Evolutionary conservation across 1,140 invertebrate genomes (phyloP), one percentile per base, ranked within the genome.

Genomic region (Sinonovacula constricta): DNA sequence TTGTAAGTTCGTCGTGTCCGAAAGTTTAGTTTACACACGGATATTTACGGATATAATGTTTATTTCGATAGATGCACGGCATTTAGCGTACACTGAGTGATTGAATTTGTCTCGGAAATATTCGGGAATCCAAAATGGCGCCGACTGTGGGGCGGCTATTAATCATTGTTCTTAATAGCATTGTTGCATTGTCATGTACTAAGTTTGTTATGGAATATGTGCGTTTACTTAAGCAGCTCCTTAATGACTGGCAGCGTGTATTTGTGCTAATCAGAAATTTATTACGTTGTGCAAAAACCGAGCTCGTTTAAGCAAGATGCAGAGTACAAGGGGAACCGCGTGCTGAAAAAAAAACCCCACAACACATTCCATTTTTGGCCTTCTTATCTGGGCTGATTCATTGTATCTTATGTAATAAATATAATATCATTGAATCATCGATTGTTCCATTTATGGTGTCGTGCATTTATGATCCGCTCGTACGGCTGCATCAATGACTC

Each of bases 41-140:
- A 76, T 76, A 26, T 67, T n/a, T 2, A 30, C 0, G 49, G 72
- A 67, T 76, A 67, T 76, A 14, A 4, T n/a, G 28, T 76, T 76
- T 45, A n/a, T 59, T 18, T 2, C n/a, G 15, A 12, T 31, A 28
- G 72, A 76, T 76, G 72, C 53, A 14, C 15, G 34, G 0, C 45
- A 39, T 7, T n/a, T 66, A 66, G 5, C 2, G 45, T 31, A 51
- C 7, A 3, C 54, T 33, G 4, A 59, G 51, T 30, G 49, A 34
- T 66, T 57, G 30, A 57, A 7, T 36, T 5, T 1, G 26, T 33
- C 1, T 2, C 26, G 45, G 54, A n/a, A 7, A 33, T 65, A 36
- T 34, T 7, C n/a, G 3, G 4, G 15, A 2, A 67, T 31, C 5
- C 14, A 76, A 76, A 76, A 76, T 67, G 63, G 72, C 62, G 72